Percentiles rank a stretch among this genome's conserved stretches.
These are phyloP conservation scores for Bradypodion pumilum DNA, from an alignment of 2,797 vertebrate species.

Conservation along the genomic window DNA sequence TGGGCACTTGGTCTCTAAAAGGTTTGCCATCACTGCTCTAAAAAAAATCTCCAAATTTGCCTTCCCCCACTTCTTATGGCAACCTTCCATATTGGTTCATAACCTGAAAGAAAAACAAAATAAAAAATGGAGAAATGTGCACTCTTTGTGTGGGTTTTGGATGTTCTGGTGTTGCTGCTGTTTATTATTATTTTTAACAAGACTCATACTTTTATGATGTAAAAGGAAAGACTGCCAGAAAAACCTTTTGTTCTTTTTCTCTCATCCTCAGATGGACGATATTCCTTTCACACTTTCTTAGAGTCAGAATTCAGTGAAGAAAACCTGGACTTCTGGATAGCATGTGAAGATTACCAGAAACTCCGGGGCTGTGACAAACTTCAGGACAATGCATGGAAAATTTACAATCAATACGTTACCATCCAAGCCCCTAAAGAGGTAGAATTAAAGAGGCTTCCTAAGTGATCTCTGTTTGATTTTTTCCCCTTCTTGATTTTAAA, in stretches of 20 bases:
- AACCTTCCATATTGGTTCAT: not conserved
- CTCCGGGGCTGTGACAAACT: slow-evolving; percentile 82
- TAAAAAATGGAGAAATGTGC: not conserved
- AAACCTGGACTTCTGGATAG: slow-evolving; percentile 85
- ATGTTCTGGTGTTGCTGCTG: not conserved
- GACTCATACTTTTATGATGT: not conserved
- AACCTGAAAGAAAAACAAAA: not conserved
- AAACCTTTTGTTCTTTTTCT: not conserved
- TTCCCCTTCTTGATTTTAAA: no score
- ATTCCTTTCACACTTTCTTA: slow-evolving; percentile 81
- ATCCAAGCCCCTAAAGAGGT: slow-evolving; percentile 82
- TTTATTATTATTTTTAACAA: not conserved
- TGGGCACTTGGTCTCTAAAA: no score
- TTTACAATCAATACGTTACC: slow-evolving; percentile 79
- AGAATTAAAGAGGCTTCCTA: slow-evolving; percentile 1
- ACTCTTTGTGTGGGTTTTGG: not conserved
- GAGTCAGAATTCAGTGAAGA: slow-evolving; percentile 68
- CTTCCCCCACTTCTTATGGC: not conserved
- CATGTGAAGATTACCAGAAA: slow-evolving; percentile 82
- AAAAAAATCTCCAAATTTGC: not conserved
- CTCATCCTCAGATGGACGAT: slow-evolving; percentile 71
- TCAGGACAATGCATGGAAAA: slow-evolving; percentile 79
- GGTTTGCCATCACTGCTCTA: no score
- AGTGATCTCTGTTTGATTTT: no score
- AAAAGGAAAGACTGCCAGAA: not conserved